phyloP scores from a whole-genome alignment of 2,113 vertebrate species.

The Alouatta palliata region DNA sequence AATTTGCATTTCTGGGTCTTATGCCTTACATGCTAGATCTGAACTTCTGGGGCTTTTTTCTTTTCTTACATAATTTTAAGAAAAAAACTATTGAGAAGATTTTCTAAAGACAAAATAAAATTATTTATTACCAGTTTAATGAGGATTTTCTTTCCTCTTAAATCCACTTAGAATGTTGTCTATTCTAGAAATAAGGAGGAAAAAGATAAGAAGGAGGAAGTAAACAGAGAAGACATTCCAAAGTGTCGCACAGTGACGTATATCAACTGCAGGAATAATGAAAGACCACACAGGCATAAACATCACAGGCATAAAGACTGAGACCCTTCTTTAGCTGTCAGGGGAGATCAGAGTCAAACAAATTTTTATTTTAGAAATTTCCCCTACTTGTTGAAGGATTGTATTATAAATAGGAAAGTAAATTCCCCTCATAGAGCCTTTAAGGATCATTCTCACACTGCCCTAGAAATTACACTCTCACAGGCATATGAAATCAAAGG shows the following conservation, averaged over 20 bases:
- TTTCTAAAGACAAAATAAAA: conserved; percentile 5
- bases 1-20: neutral
- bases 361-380: neutral
- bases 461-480: neutral
- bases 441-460: neutral
- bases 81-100: neutral
- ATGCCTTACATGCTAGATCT: neutral
- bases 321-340: neutral
- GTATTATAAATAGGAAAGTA: neutral
- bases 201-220: neutral
- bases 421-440: neutral
- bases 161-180: neutral
- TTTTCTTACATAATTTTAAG: neutral
- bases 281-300: neutral
- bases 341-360: neutral
- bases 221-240: neutral
- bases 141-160: neutral
- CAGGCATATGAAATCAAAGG: neutral
- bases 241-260: neutral
- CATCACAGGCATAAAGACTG: neutral
- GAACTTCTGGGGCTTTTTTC: neutral
- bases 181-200: neutral
- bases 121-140: neutral
- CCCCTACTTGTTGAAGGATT: neutral
- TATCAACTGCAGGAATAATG: neutral